Conservation (phyloP, 2,797 vertebrate species). For the Arrhamphus sclerolepis region DNA sequence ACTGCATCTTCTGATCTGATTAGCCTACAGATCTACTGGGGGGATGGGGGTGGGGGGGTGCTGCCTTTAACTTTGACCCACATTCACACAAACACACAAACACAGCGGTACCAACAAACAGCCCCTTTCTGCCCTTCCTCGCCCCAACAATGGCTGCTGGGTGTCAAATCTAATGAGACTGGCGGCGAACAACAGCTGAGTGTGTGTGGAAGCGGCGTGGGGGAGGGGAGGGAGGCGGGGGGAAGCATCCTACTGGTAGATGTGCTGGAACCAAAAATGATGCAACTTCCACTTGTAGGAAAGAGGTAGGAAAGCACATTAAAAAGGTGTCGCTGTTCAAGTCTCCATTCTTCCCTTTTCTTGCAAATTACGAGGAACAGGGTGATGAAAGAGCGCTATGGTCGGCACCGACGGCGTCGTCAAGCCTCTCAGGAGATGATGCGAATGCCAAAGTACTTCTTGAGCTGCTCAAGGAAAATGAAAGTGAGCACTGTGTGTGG, state of each 20-base stretch:
- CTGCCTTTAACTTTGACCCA: too few relatives aligned
- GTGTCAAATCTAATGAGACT: too few relatives aligned
- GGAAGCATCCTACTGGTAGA: neutral
- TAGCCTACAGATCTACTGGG: too few relatives aligned
- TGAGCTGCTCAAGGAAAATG: slow-evolving; percentile 94
- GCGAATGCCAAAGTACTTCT: slow-evolving; percentile 89
- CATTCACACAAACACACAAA: too few relatives aligned
- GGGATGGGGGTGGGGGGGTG: too few relatives aligned
- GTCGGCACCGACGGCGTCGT: neutral
- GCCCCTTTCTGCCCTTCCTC: too few relatives aligned
- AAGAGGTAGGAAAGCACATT: slow-evolving; percentile 42
- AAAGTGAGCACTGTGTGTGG: slow-evolving; percentile 96
- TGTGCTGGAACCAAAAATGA: slow-evolving; percentile 2
- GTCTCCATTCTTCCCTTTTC: slow-evolving; percentile 22
- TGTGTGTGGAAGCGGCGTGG: too few relatives aligned
- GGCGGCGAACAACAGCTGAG: too few relatives aligned
- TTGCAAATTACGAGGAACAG: slow-evolving; percentile 11
- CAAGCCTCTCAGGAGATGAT: slow-evolving; percentile 81
- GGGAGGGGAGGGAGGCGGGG: neutral
- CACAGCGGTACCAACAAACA: too few relatives aligned
- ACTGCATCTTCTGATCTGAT: too few relatives aligned
- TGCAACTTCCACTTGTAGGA: slow-evolving; percentile 5
- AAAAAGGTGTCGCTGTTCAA: neutral
- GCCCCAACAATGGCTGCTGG: too few relatives aligned
- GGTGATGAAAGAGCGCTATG: neutral